A percentile compares a stretch with the other conserved stretches of the same genome.
Conservation (phyloP, 2,888 invertebrate species). For the Tenthredo livida region DNA sequence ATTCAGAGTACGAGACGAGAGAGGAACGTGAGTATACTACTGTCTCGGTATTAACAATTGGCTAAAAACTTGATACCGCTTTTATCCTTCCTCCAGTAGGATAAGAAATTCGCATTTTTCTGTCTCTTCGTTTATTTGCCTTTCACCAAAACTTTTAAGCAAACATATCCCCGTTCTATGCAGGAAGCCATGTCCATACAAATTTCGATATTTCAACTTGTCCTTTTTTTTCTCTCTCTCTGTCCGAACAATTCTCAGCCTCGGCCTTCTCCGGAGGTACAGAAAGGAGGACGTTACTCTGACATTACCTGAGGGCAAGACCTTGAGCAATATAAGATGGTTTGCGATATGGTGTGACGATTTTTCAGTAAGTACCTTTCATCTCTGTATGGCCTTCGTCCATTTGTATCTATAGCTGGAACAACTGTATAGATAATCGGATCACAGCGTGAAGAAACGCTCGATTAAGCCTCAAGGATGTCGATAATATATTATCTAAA, state of each 20-base stretch:
- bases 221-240: not conserved
- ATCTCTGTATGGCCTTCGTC: not conserved
- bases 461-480: not conserved
- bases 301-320: slow-evolving; percentile 92
- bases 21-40: slow-evolving; percentile 81
- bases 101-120: not conserved
- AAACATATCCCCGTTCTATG: no score
- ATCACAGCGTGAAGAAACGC: not conserved
- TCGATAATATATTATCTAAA: not conserved
- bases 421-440: not conserved
- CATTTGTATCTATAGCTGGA: not conserved
- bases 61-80: slow-evolving; percentile 12
- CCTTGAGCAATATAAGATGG: slow-evolving; percentile 90
- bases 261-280: slow-evolving; percentile 89
- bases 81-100: not conserved
- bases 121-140: not conserved
- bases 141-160: not conserved
- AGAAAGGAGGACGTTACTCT: slow-evolving; percentile 90
- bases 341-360: slow-evolving; percentile 96
- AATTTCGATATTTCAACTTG: no score
- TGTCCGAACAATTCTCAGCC: slow-evolving; percentile 76
- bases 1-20: slow-evolving; percentile 90
- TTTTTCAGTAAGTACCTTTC: slow-evolving; percentile 83
- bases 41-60: slow-evolving; percentile 15
- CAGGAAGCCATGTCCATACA: no score